Evolutionary conservation across 2,797 vertebrate species (phyloP), one percentile per base, ranked within the genome.

Genomic region (Anguilla obscura): DNA sequence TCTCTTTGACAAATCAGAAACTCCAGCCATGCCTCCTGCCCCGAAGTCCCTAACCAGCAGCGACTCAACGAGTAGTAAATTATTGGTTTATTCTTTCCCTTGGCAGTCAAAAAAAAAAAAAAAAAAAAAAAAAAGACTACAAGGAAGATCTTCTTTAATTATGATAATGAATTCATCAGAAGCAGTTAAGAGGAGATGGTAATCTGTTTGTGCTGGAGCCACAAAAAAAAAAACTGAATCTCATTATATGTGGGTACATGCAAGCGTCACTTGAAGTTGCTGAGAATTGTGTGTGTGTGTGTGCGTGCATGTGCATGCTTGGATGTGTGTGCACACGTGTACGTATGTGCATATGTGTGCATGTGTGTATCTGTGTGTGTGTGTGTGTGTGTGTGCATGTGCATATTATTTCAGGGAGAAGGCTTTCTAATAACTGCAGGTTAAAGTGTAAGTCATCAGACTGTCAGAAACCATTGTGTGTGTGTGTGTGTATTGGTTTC

Each of bases 111-210:
- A 86, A 92, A 90, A 91, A 10, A 52, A 52, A 50, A 50, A 50
- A 50, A 50, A 50, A 50, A 33, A 33, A 52, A 10, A 52, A 52
- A 52, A 60, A 60, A 12, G 54, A 27, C 89, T 89, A 94, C 92
- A 91, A 92, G 91, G 93, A 91, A 91, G 90, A 90, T 94, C 92
- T 91, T 90, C 90, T 93, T 95, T 96, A 95, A 95, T 95, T 96
- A 96, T 95, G 93, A 87, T 94, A 95, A 96, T 96, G 87, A 90
- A 95, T 95, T 94, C 93, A 94, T 94, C 92, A 92, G 92, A 94
- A 91, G 93, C 92, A 94, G 94, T 93, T 93, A 93, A 94, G 93
- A 89, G 90, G 91, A 91, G 88, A 71, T 90, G 91, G 89, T 94
- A 93, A 93, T 95, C 93, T 94, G 93, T 87, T 87, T 91, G 91